Percentiles rank a stretch among this genome's conserved stretches.
Conservation (phyloP, 2,888 invertebrate species). For the Limnephilus marmoratus region DNA sequence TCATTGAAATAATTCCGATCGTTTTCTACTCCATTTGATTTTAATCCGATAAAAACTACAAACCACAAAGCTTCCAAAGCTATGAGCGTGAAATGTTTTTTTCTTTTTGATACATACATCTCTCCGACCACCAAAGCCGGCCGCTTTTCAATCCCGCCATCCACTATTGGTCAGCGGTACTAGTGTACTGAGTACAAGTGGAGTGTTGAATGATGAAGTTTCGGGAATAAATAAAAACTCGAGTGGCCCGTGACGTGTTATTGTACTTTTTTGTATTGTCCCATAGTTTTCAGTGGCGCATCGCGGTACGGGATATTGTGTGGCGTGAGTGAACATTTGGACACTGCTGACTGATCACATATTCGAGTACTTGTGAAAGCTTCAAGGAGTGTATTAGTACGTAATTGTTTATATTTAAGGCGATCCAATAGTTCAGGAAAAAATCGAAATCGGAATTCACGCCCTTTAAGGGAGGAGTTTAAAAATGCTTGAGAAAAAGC, state of each 20-base stretch:
- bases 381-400: neutral
- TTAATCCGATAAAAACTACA: neutral
- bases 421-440: too few species aligned
- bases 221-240: slow-evolving; percentile 39
- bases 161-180: neutral
- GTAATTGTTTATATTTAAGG: neutral
- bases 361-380: neutral
- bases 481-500: too few species aligned
- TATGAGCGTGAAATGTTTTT: neutral
- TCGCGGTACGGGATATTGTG: neutral
- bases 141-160: neutral
- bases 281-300: slow-evolving; percentile 2
- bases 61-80: neutral
- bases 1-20: neutral
- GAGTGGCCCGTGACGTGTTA: slow-evolving; percentile 44
- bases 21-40: neutral
- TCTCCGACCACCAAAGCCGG: neutral
- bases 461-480: too few species aligned
- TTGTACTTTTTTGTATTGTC: slow-evolving; percentile 27
- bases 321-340: slow-evolving; percentile 17
- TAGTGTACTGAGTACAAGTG: neutral
- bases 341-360: neutral
- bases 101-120: neutral
- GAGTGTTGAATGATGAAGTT: slow-evolving; percentile 26
- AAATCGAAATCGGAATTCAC: too few species aligned